phyloP scores from a whole-genome alignment of 2,888 invertebrate genomes.

The Lepidocyrtoides sp. region DNA sequence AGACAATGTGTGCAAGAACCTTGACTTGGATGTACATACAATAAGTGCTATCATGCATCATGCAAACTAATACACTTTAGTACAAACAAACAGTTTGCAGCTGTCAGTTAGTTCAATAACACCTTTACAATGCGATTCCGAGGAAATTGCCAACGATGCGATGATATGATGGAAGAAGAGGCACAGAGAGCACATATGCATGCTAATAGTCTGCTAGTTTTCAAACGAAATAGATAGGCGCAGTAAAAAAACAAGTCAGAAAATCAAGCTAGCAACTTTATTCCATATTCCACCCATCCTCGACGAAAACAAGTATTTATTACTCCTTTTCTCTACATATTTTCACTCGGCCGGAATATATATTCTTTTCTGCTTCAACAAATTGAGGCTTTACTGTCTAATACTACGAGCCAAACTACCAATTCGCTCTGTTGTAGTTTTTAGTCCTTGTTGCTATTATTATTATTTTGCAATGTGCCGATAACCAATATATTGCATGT shows the following conservation, averaged over 20 bases:
- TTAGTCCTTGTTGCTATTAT: background rate
- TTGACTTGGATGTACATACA: too few relatives aligned
- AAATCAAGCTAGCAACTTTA: conserved; percentile 30
- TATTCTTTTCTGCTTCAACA: background rate
- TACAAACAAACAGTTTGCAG: too few relatives aligned
- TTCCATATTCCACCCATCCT: conserved; percentile 14
- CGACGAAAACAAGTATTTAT: conserved; percentile 52
- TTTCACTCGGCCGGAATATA: background rate
- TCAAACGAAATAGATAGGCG: background rate
- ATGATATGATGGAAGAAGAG: background rate
- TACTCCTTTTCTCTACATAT: background rate
- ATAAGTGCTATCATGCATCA: background rate
- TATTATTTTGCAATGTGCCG: background rate
- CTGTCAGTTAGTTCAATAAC: conserved; percentile 1
- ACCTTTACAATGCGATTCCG: conserved; percentile 20
- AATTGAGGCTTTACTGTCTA: background rate
- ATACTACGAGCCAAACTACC: too few relatives aligned
- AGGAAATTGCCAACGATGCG: conserved; percentile 32
- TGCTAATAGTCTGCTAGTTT: too few relatives aligned
- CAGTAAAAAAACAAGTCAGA: background rate
- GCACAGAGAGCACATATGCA: background rate
- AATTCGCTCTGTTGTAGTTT: too few relatives aligned
- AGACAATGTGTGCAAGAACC: conserved; percentile 46
- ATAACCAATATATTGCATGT: conserved; percentile 30
- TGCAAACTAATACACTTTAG: background rate